These are phyloP conservation scores for Oscheius sp. DNA, from an alignment of 2,888 invertebrate genomes.

Conservation along the genomic window DNA sequence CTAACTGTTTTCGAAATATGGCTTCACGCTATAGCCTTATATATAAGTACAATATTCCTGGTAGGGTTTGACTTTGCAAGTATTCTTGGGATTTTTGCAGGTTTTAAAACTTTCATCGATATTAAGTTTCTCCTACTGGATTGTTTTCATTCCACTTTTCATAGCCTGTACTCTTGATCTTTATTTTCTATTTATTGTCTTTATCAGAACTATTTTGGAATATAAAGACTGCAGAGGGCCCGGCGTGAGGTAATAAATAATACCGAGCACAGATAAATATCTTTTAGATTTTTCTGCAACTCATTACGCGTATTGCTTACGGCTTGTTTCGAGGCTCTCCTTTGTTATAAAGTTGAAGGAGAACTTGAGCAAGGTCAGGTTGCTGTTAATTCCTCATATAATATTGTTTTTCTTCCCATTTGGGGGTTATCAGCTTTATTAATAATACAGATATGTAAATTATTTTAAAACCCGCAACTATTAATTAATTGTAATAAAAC, in stretches of 20 bases:
- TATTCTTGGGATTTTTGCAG: conserved; percentile 25
- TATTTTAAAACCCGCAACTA: conserved; percentile 2
- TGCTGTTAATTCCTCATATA: conserved; percentile 41
- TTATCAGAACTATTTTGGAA: conserved; percentile 86
- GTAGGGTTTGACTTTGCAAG: conserved; percentile 68
- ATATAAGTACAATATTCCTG: conserved; percentile 84
- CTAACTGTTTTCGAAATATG: conserved; percentile 94
- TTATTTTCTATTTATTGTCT: conserved; percentile 93
- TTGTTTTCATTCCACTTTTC: conserved; percentile 88
- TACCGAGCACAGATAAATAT: background rate
- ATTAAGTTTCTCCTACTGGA: conserved; percentile 81
- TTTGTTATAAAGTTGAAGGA: conserved; percentile 59
- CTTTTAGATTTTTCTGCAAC: conserved; percentile 51
- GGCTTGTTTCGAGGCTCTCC: conserved; percentile 45
- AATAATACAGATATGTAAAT: conserved; percentile 48
- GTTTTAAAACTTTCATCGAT: conserved; percentile 35
- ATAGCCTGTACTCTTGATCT: conserved; percentile 89
- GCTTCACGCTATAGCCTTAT: conserved; percentile 84
- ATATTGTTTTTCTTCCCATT: conserved; percentile 52
- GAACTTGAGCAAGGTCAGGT: conserved; percentile 55
- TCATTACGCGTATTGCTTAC: conserved; percentile 43
- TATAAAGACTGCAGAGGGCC: conserved; percentile 77
- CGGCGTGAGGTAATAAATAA: conserved; percentile 40
- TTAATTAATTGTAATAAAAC: background rate
- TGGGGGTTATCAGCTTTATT: conserved; percentile 46